A percentile compares a stretch with the other conserved stretches of the same genome.
These are phyloP conservation scores for Anthopleura sola DNA, from an alignment of 64 coral and sea anemone genomes.

Conservation along the genomic window DNA sequence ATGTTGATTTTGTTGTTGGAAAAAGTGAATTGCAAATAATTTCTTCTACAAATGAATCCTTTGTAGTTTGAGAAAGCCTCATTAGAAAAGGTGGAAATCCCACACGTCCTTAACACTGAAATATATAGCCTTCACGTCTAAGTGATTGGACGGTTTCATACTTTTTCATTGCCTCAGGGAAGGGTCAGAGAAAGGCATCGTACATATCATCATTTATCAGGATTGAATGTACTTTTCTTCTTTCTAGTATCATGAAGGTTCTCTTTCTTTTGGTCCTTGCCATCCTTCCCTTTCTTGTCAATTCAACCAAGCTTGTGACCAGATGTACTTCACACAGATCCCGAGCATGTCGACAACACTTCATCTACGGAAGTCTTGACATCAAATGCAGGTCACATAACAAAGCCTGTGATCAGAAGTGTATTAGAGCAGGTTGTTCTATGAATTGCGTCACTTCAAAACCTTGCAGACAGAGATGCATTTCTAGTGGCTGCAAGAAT, in stretches of 20 bases:
- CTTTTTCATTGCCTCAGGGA: no score
- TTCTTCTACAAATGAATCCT: no score
- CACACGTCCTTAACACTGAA: no score
- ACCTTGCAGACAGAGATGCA: constrained; percentile 16
- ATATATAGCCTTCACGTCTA: no score
- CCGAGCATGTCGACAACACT: constrained; percentile 18
- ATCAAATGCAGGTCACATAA: background rate
- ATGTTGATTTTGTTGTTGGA: no score
- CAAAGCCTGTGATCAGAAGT: constrained; percentile 27
- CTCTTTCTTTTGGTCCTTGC: background rate
- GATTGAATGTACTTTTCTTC: background rate
- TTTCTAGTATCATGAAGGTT: background rate
- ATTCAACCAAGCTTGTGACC: background rate
- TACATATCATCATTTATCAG: no score
- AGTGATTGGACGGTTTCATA: no score
- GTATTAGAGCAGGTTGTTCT: constrained; percentile 5
- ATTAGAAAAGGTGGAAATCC: no score
- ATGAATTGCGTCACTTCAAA: background rate
- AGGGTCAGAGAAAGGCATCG: no score
- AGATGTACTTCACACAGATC: background rate
- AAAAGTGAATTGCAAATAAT: no score
- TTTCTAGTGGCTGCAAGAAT: constrained; percentile 18
- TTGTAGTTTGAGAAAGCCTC: no score
- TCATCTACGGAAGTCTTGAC: constrained; percentile 11
- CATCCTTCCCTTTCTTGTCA: background rate